A percentile compares a stretch with the other conserved stretches of the same genome.
Evolutionary conservation across 64 coral and sea anemone species (phyloP).

Genomic region (Acropora yongei): DNA sequence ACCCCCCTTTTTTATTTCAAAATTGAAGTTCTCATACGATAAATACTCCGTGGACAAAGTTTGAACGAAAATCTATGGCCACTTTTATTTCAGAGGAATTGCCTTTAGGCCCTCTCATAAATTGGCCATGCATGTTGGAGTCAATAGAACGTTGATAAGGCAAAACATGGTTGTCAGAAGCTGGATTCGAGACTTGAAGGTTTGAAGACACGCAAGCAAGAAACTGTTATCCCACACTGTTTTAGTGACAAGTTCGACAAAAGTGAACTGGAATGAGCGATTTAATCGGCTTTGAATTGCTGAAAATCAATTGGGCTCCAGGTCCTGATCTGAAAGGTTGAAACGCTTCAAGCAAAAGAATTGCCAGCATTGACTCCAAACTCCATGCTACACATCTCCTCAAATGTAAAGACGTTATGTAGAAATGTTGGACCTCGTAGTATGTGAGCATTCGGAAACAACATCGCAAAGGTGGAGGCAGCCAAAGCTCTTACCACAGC

Average conservation of each 20-base stretch:
- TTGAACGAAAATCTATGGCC: no score
- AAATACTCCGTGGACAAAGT: no score
- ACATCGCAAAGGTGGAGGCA: no score
- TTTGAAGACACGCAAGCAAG: neutral
- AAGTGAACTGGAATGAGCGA: neutral
- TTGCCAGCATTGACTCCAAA: no score
- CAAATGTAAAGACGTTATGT: neutral
- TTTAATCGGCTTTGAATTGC: neutral
- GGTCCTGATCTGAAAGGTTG: neutral
- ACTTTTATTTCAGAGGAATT: no score
- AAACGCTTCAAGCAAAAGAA: neutral
- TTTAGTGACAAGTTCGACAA: neutral
- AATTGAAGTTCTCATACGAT: no score
- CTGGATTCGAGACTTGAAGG: neutral
- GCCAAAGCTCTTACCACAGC: no score
- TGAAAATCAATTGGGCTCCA: neutral
- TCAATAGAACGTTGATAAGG: no score
- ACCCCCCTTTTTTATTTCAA: no score
- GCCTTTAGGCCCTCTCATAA: no score
- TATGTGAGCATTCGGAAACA: neutral
- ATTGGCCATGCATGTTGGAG: no score
- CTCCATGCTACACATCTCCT: no score
- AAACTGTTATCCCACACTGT: neutral
- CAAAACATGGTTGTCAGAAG: constrained; percentile 16
- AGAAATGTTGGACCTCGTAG: neutral